Evolutionary conservation across 2,888 invertebrate species (phyloP).

Genomic region (Oscheius sp.): DNA sequence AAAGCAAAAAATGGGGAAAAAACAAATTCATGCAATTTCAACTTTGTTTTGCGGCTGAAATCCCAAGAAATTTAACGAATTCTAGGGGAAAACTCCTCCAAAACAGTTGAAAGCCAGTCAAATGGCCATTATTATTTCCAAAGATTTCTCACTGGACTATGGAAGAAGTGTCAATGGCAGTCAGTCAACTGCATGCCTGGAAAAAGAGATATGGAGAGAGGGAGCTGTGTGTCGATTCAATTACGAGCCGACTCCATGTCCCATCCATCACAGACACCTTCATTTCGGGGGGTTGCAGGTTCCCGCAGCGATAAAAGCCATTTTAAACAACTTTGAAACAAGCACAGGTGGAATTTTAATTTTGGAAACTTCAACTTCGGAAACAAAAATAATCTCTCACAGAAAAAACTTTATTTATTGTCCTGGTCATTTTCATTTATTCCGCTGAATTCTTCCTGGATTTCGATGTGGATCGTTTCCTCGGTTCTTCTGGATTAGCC

Average conservation of each 20-base stretch:
- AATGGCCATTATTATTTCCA: neutral
- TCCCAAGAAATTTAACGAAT: too few relatives aligned
- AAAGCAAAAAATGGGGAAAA: too few relatives aligned
- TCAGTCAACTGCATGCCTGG: neutral
- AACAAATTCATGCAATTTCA: too few relatives aligned
- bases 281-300: neutral
- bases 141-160: neutral
- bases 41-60: too few relatives aligned
- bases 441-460: slow-evolving; percentile 11
- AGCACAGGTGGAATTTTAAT: too few relatives aligned
- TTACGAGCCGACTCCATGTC: slow-evolving; percentile 20
- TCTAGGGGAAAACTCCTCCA: too few relatives aligned
- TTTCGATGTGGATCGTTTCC: slow-evolving; percentile 21
- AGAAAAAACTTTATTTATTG: too few relatives aligned
- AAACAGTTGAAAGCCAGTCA: neutral
- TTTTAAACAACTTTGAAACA: too few relatives aligned
- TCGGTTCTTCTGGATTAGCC: neutral
- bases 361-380: too few relatives aligned
- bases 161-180: neutral
- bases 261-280: slow-evolving; percentile 24
- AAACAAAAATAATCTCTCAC: too few relatives aligned
- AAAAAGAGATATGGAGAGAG: neutral
- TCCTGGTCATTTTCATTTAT: too few relatives aligned
- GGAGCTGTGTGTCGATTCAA: slow-evolving; percentile 30
- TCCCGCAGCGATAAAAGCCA: neutral